These are phyloP conservation scores for Melangyna quadrimaculata DNA, from an alignment of 2,888 invertebrate genomes.

Conservation along the genomic window DNA sequence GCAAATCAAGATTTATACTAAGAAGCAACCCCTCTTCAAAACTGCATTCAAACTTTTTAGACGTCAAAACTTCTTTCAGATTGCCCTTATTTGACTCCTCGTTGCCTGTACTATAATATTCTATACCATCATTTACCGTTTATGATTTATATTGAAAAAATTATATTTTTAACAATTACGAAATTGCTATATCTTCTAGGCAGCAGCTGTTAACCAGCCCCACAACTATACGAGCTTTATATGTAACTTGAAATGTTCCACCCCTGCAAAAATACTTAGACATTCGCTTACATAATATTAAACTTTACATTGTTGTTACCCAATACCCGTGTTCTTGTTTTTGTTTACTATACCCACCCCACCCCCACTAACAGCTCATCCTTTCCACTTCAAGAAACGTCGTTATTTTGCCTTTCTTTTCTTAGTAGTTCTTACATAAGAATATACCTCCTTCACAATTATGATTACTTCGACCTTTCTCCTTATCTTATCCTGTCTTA, in stretches of 20 bases:
- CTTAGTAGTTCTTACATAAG: conserved; percentile 7
- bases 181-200: no score
- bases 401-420: conserved; percentile 6
- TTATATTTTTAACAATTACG: no score
- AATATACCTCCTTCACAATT: conserved; percentile 55
- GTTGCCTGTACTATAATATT: no score
- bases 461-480: conserved; percentile 71
- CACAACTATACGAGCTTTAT: no score
- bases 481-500: conserved; percentile 63
- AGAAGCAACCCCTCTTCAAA: no score
- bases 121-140: no score
- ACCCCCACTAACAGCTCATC: background rate
- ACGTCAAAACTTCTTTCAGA: no score
- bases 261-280: conserved; percentile 14
- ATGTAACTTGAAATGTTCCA: background rate
- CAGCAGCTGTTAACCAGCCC: background rate
- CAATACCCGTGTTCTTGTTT: conserved; percentile 23
- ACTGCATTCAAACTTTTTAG: no score
- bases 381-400: conserved; percentile 30
- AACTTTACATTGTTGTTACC: background rate
- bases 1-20: no score
- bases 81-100: no score
- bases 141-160: no score
- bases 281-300: conserved; percentile 10
- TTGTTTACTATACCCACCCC: no score